These are phyloP conservation scores for Cephus pulcher DNA, from an alignment of 2,888 invertebrate genomes.

Conservation along the genomic window DNA sequence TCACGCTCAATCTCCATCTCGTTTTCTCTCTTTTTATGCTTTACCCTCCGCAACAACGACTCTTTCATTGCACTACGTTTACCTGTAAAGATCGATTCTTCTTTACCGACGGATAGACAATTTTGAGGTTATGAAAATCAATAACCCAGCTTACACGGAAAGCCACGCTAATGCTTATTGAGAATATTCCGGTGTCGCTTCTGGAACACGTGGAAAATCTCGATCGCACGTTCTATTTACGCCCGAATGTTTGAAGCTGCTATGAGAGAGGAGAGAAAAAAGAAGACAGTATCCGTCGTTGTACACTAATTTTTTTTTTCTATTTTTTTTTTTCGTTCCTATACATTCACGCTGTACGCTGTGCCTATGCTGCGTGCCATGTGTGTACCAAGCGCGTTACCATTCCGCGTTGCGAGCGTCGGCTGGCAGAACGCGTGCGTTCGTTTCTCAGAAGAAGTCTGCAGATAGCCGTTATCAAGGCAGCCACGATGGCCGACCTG, in stretches of 20 bases:
- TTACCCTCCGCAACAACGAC: background rate
- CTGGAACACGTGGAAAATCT: background rate
- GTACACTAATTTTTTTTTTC: background rate
- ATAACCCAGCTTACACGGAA: background rate
- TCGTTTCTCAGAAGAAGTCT: background rate
- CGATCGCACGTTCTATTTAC: background rate
- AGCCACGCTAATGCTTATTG: background rate
- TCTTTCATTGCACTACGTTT: background rate
- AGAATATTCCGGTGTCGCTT: background rate
- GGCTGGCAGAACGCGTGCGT: background rate
- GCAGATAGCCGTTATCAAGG: conserved; percentile 22
- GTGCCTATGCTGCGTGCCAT: background rate
- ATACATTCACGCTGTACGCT: background rate
- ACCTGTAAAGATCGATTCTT: background rate
- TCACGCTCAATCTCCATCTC: background rate
- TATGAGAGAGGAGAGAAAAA: background rate
- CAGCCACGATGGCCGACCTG: conserved; percentile 21
- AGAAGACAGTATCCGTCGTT: background rate
- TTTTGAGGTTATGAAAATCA: background rate
- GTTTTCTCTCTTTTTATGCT: background rate
- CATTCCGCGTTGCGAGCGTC: background rate
- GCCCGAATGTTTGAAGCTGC: background rate
- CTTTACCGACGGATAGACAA: background rate
- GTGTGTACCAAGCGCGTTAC: background rate
- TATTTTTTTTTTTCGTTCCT: background rate